These are phyloP conservation scores for Tridacna gigas DNA, from an alignment of 2,888 invertebrate genomes.

Conservation along the genomic window DNA sequence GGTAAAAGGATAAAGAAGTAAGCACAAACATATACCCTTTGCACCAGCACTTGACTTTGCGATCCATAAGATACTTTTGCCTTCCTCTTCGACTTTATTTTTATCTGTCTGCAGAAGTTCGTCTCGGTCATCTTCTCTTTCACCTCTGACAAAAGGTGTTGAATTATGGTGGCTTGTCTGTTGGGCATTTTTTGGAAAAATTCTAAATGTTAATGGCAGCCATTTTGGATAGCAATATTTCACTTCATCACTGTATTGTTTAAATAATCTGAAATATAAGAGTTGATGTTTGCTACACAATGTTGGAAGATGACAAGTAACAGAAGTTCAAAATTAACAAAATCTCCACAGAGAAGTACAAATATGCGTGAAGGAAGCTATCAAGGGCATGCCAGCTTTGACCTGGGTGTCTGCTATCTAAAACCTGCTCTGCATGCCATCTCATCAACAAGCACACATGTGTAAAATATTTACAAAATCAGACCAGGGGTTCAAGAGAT, in stretches of 20 bases:
- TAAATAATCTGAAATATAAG: constrained; percentile 66
- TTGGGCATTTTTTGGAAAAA: constrained; percentile 66
- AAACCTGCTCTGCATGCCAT: no score
- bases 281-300: neutral
- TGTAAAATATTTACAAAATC: no score
- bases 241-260: constrained; percentile 66
- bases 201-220: constrained; percentile 72
- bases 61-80: constrained; percentile 70
- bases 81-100: constrained; percentile 47
- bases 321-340: no score
- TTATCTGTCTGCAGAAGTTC: constrained; percentile 57
- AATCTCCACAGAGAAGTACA: no score
- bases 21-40: constrained; percentile 64
- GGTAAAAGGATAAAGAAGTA: neutral
- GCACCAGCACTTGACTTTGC: constrained; percentile 74
- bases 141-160: constrained; percentile 30
- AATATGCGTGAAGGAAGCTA: no score
- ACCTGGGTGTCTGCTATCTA: no score
- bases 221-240: constrained; percentile 67
- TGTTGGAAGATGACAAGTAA: neutral
- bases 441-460: no score
- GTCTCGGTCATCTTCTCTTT: constrained; percentile 71
- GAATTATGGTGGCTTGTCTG: constrained; percentile 44
- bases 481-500: no score
- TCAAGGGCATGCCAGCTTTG: no score